phyloP scores from a whole-genome alignment of 2,113 vertebrate species.

The Anser brachyrhynchus region DNA sequence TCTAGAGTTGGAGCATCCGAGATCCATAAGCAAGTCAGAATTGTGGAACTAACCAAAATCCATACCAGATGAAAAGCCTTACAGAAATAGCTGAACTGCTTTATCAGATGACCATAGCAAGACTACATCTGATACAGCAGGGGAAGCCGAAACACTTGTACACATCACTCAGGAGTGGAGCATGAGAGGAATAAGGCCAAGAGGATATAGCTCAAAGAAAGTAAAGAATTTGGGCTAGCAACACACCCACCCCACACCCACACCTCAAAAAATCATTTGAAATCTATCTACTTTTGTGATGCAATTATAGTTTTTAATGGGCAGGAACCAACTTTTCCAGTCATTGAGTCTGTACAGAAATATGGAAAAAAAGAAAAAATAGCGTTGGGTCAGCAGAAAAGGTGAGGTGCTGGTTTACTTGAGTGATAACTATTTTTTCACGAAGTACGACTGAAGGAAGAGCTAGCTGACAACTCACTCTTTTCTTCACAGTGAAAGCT shows the following conservation, averaged over 20 bases:
- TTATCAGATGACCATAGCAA: neutral
- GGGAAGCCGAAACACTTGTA: slow-evolving; percentile 11
- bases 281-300: neutral
- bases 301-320: neutral
- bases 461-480: neutral
- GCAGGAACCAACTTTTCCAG: neutral
- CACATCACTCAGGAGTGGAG: slow-evolving; percentile 17
- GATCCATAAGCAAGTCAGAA: neutral
- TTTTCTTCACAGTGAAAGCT: neutral
- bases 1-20: neutral
- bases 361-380: neutral
- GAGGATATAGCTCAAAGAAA: neutral
- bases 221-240: neutral
- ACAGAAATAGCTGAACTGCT: slow-evolving; percentile 38
- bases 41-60: slow-evolving; percentile 26
- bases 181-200: neutral
- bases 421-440: neutral
- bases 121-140: neutral
- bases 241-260: neutral
- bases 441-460: neutral
- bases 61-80: neutral
- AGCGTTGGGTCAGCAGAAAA: neutral
- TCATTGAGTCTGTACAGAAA: neutral
- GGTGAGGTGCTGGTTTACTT: neutral
- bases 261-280: neutral